phyloP scores from a whole-genome alignment of 2,888 invertebrate genomes.

The Agriopis aurantiaria region DNA sequence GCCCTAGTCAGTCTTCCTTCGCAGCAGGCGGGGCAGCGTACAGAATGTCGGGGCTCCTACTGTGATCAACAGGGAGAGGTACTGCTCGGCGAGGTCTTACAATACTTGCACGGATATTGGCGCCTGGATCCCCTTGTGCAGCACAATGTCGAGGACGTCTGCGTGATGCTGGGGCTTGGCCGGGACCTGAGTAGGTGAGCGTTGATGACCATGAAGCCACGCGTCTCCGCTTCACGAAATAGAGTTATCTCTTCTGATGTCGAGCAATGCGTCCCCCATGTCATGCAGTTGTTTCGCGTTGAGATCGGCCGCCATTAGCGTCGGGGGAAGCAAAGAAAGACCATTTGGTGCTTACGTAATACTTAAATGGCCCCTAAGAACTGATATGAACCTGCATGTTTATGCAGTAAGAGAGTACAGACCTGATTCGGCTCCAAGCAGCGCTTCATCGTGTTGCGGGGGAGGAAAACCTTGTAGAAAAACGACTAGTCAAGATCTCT shows the following conservation, averaged over 20 bases:
- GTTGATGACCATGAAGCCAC: neutral
- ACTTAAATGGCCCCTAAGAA: too few relatives aligned
- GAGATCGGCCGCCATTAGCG: conserved; percentile 1
- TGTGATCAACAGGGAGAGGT: conserved; percentile 5
- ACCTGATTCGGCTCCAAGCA: too few relatives aligned
- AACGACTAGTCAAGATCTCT: too few relatives aligned
- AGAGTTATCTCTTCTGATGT: neutral
- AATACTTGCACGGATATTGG: neutral
- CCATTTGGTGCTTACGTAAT: too few relatives aligned
- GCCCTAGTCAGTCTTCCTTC: neutral
- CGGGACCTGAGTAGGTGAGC: neutral
- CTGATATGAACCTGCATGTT: too few relatives aligned
- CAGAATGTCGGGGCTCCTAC: neutral
- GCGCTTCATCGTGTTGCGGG: too few relatives aligned
- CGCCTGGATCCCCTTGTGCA: neutral
- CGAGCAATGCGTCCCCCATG: conserved; percentile 1
- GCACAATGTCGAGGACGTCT: neutral
- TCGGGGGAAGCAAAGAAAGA: neutral
- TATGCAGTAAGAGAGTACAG: too few relatives aligned
- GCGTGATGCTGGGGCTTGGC: neutral
- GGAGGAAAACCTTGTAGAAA: too few relatives aligned
- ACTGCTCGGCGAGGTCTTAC: neutral
- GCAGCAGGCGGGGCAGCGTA: neutral
- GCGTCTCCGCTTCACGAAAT: neutral
- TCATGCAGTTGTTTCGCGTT: conserved; percentile 2